Evolutionary conservation across 2,888 invertebrate species (phyloP).

Genomic region (Eilema depressum): DNA sequence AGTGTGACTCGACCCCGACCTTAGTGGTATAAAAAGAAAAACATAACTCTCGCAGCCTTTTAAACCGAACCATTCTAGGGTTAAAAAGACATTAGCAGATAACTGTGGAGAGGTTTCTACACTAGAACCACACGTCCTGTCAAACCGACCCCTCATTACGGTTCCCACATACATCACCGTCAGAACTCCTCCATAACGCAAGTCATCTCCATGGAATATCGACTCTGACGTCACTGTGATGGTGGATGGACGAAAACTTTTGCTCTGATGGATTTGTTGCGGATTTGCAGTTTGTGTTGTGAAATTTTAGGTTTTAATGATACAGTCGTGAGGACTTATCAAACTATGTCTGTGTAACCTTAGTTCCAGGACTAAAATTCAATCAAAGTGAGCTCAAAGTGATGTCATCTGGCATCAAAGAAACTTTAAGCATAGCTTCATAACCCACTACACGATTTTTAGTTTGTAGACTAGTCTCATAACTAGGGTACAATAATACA

Average conservation of each 20-base stretch:
- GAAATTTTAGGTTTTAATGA: no score
- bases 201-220: slow-evolving; percentile 63
- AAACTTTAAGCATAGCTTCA: no score
- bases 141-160: slow-evolving; percentile 65
- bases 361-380: no score
- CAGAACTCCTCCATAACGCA: slow-evolving; percentile 59
- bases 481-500: no score
- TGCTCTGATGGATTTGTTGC: slow-evolving; percentile 13
- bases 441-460: no score
- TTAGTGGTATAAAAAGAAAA: no score
- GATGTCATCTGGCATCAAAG: no score
- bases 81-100: slow-evolving; percentile 4
- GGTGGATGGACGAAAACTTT: slow-evolving; percentile 15
- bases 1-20: no score
- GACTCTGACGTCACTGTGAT: slow-evolving; percentile 16
- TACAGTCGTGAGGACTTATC: no score
- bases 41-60: not conserved
- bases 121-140: slow-evolving; percentile 19
- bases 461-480: no score
- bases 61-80: not conserved
- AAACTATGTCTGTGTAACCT: no score
- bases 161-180: slow-evolving; percentile 75
- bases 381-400: no score
- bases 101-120: not conserved
- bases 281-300: not conserved